Conservation (phyloP, 2,888 invertebrate genomes). For the Peribatodes rhomboidaria region DNA sequence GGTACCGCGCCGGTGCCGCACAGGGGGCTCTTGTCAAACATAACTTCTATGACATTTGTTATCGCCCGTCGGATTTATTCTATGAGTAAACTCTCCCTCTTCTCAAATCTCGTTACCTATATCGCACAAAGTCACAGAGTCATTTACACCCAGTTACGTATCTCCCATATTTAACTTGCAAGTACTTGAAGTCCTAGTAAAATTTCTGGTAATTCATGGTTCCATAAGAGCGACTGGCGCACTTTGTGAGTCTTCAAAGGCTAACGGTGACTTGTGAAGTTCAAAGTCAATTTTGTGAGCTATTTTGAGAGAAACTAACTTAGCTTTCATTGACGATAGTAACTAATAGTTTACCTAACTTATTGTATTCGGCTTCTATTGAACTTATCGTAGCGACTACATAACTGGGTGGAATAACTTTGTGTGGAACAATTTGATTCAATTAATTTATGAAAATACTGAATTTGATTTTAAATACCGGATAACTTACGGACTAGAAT, state of each 20-base stretch:
- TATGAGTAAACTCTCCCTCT: slow-evolving; percentile 47
- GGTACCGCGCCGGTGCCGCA: slow-evolving; percentile 59
- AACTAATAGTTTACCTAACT: slow-evolving; percentile 51
- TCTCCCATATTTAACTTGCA: slow-evolving; percentile 20
- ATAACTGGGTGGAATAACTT: slow-evolving; percentile 31
- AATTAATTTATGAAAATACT: background rate
- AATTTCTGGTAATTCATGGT: slow-evolving; percentile 34
- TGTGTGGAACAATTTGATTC: background rate
- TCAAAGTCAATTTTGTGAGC: slow-evolving; percentile 62
- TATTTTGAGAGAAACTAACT: slow-evolving; percentile 58
- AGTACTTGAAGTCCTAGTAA: slow-evolving; percentile 35
- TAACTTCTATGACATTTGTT: slow-evolving; percentile 68
- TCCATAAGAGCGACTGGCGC: slow-evolving; percentile 27
- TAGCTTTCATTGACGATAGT: slow-evolving; percentile 53
- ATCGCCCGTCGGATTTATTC: slow-evolving; percentile 75
- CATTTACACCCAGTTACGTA: slow-evolving; percentile 30
- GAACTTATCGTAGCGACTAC: slow-evolving; percentile 37
- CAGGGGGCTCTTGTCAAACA: slow-evolving; percentile 66
- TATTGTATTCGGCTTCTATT: slow-evolving; percentile 51
- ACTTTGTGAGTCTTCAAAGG: slow-evolving; percentile 54
- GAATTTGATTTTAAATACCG: background rate
- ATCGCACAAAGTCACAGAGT: slow-evolving; percentile 21
- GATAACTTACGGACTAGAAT: no score
- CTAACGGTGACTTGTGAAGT: slow-evolving; percentile 57
- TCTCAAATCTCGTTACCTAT: background rate